Conservation (phyloP, 2,888 invertebrate species). For the Drosophila kanekoi region DNA sequence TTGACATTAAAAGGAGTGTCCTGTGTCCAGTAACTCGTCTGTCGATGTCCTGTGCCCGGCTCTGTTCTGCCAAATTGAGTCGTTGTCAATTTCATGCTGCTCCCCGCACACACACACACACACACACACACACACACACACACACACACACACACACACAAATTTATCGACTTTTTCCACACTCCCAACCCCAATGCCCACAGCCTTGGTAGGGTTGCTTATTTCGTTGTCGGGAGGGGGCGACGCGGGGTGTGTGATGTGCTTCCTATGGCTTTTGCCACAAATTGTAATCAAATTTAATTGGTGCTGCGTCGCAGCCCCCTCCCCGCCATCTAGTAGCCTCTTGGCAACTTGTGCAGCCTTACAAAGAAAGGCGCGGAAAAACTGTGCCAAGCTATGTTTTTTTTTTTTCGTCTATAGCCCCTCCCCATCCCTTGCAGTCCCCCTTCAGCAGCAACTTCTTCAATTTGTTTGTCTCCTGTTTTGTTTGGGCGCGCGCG, state of each 20-base stretch:
- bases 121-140: slow-evolving; percentile 5
- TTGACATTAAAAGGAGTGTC: slow-evolving; percentile 42
- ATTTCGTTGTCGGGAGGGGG: not conserved
- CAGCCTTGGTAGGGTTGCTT: slow-evolving; percentile 61
- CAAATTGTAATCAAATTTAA: slow-evolving; percentile 79
- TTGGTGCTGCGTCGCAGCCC: slow-evolving; percentile 51
- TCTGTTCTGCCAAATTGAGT: slow-evolving; percentile 38
- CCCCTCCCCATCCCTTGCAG: not conserved
- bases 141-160: slow-evolving; percentile 5
- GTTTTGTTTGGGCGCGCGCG: not conserved
- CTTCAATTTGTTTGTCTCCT: slow-evolving; percentile 23
- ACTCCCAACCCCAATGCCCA: slow-evolving; percentile 1
- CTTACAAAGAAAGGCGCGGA: slow-evolving; percentile 50
- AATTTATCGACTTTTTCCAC: slow-evolving; percentile 53
- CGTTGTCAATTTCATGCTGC: slow-evolving; percentile 38
- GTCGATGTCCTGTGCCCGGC: slow-evolving; percentile 1
- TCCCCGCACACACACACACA: slow-evolving; percentile 1
- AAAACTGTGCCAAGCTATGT: slow-evolving; percentile 46
- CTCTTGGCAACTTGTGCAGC: slow-evolving; percentile 1
- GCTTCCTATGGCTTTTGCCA: slow-evolving; percentile 39
- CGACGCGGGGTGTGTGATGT: slow-evolving; percentile 11
- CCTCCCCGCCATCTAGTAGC: not conserved
- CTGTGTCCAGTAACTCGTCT: slow-evolving; percentile 5
- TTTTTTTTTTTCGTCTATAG: not conserved
- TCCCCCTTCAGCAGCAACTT: not conserved